These are phyloP conservation scores for Cataglyphis altisquamis DNA, from an alignment of 2,888 invertebrate species.

Conservation along the genomic window DNA sequence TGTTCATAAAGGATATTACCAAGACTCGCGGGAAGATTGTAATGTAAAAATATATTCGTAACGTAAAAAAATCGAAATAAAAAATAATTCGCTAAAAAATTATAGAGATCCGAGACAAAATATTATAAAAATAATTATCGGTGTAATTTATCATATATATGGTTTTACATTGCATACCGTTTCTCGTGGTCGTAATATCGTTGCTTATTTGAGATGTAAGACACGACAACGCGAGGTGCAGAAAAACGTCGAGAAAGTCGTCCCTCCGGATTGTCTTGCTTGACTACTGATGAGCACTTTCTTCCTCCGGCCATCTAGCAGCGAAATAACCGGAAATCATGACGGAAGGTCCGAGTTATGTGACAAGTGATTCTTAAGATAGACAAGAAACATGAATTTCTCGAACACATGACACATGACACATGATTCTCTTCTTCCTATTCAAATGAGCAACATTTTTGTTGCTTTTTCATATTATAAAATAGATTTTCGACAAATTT, in stretches of 20 bases:
- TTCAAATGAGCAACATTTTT: neutral
- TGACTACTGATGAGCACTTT: conserved; percentile 79
- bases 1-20: neutral
- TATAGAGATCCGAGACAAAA: neutral
- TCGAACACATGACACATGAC: neutral
- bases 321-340: conserved; percentile 76
- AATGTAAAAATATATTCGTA: conserved; percentile 7
- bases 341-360: conserved; percentile 47
- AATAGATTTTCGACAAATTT: neutral
- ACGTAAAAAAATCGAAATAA: neutral
- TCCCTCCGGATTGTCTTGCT: conserved; percentile 52
- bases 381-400: conserved; percentile 4
- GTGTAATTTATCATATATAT: neutral
- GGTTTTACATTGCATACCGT: neutral
- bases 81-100: neutral
- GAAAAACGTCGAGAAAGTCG: conserved; percentile 53
- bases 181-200: neutral
- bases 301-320: conserved; percentile 64
- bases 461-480: neutral
- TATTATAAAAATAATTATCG: neutral
- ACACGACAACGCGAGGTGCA: conserved; percentile 49
- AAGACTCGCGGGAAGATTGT: neutral
- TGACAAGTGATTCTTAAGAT: conserved; percentile 40
- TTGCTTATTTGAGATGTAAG: conserved; percentile 40
- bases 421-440: neutral